Percentiles rank a stretch among this genome's conserved stretches.
phyloP scores from a whole-genome alignment of 1,140 invertebrate genomes.

The Drosophila ohnishii region DNA sequence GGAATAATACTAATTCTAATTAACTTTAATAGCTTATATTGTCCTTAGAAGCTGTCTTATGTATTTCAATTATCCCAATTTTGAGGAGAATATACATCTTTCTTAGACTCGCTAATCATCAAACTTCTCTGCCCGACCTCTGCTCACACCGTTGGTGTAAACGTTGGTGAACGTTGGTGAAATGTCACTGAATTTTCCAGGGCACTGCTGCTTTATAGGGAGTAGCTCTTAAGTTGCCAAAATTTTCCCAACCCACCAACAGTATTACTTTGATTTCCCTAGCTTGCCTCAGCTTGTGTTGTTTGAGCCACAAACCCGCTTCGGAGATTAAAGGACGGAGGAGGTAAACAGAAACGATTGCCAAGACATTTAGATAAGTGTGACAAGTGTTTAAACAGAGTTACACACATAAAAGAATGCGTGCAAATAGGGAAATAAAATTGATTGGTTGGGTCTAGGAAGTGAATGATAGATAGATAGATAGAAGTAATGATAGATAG shows the following conservation, averaged over 20 bases:
- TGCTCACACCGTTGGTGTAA: too few species aligned
- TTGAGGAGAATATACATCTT: background rate
- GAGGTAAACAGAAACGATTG: constrained; percentile 43
- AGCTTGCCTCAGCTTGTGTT: background rate
- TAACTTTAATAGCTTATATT: background rate
- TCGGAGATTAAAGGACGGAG: constrained; percentile 2
- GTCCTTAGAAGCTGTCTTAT: background rate
- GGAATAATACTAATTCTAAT: background rate
- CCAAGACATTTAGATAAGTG: constrained; percentile 64
- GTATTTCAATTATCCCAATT: background rate
- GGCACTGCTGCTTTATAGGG: background rate
- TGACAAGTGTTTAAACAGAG: constrained; percentile 53
- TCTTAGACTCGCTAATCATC: too few species aligned
- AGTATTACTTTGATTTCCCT: background rate
- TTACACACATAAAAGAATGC: constrained; percentile 5
- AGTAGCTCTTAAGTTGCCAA: too few species aligned
- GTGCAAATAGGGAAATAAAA: constrained; percentile 59
- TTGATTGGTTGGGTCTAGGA: constrained; percentile 32
- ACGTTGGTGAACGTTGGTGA: background rate
- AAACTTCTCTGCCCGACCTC: background rate
- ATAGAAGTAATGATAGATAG: constrained; percentile 17
- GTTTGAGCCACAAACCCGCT: constrained; percentile 9
- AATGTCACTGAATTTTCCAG: background rate
- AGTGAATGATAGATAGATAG: constrained; percentile 26
- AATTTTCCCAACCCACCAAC: background rate